Base-by-base conservation (phyloP, 2,113 vertebrate species). In the Eulemur rufifrons region DNA sequence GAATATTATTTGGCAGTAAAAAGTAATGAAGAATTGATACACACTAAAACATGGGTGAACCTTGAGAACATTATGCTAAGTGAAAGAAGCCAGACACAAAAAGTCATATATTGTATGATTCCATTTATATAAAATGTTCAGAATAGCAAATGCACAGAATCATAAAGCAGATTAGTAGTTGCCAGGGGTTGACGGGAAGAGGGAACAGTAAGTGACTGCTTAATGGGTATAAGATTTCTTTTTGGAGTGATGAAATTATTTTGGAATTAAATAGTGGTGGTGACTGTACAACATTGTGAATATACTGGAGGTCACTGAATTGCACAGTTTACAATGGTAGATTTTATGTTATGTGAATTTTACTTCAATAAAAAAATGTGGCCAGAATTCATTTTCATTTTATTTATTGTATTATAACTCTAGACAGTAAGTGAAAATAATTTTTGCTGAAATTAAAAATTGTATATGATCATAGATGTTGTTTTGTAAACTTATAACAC, bases 351-450 rank as follows among this genome's bases (percentile, higher is more conserved):
- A 89, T 37, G 20, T 87, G 32, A 94, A 56, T 61, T 94, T 81
- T 81, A 85, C 25, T 20, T 82, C n/a, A 80, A 91, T 66, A 82
- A 71, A 90, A 84, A 94, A 91, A 91, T 47, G 54, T 54, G 7
- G 14, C 8, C 39, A 87, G 32, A 69, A 73, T 42, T 84, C 29
- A n/a, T 95, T 84, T 82, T 69, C n/a, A 92, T 73, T 95, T 94
- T 76, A 88, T 68, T 68, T 92, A n/a, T 78, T 97, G 77, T n/a
- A n/a, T 82, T 96, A 78, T 42, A 86, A 84, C 86, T 63, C 37
- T 92, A 81, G 18, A 56, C 42, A 89, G 56, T 54, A 96, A 96
- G 32, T 68, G 77, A 93, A 96, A 81, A 18, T 25, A 88, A 77
- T 86, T 94, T 42, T 15, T 96, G 56, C 42, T 87, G 25, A 92